Evolutionary conservation across 2,113 vertebrate species (phyloP), one percentile per base, ranked within the genome.

Genomic region (Tricholaema leucomelas): DNA sequence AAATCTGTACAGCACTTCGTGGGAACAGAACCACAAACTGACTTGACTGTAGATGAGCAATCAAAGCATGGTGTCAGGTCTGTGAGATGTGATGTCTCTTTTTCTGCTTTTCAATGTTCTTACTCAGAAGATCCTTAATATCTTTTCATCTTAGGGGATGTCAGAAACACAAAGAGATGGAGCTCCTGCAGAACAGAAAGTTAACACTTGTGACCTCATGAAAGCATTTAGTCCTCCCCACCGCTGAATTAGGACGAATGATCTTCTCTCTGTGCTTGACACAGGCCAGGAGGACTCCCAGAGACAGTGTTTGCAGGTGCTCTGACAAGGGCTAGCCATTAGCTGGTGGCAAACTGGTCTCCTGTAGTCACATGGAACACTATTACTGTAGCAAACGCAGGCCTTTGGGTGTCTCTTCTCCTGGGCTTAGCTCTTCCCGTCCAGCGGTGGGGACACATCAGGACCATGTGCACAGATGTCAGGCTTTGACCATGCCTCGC

Each of bases 331-430:
- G 8, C 28, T 65, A 38, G 21, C n/a, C 24, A 21, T 71, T 42
- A 66, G 27, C 30, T 64, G n/a, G 42, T 71, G 38, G 33, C 27
- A 36, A 73, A 71, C 20, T 28, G 17, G n/a, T 40, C 31, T 63
- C 67, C 16, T 23, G 16, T 13, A 27, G 38, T 30, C 24, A 5
- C 17, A 8, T 52, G n/a, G 46, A 60, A 44, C 1, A 11, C 30
- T n/a, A 19, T 1, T 74, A 23, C 14, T 33, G 12, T 10, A 75
- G 40, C 16, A 27, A 13, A n/a, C 6, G 5, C 13, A 20, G 0
- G 2, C 10, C 0, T 0, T 30, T n/a, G 15, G 13, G 35, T 61
- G 4, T 71, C 36, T 82, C 31, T 44, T 82, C 44, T 77, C 36
- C 17, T 25, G 31, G 35, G 15, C 40, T 92, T 58, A 52, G 19